phyloP scores from a whole-genome alignment of 2,888 invertebrate species.

The Yponomeuta sedellus region DNA sequence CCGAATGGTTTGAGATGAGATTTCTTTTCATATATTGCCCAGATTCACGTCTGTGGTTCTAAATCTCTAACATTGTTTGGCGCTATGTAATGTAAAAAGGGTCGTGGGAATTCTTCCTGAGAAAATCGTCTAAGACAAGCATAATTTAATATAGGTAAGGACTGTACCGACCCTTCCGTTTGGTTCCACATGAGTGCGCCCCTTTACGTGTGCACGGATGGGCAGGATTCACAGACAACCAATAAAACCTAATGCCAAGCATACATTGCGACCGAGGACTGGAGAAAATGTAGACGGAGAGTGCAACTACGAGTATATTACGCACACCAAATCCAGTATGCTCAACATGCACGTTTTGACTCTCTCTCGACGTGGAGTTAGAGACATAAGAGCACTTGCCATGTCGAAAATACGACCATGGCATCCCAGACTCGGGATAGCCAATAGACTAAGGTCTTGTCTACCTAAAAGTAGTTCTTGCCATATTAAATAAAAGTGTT shows the following conservation, averaged over 20 bases:
- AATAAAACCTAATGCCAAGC: slow-evolving; percentile 44
- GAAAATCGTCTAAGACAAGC: slow-evolving; percentile 34
- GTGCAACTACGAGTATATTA: no score
- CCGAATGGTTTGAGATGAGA: slow-evolving; percentile 5
- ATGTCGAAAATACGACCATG: no score
- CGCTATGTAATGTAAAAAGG: slow-evolving; percentile 6
- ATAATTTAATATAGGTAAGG: slow-evolving; percentile 40
- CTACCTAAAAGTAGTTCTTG: no score
- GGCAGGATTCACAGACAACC: slow-evolving; percentile 41
- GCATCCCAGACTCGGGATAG: no score
- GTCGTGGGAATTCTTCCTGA: slow-evolving; percentile 16
- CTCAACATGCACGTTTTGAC: no score
- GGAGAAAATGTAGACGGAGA: no score
- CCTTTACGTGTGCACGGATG: slow-evolving; percentile 37
- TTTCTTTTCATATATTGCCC: slow-evolving; percentile 3
- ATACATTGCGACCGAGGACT: slow-evolving; percentile 20
- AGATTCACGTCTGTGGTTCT: not conserved
- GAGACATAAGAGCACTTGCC: no score
- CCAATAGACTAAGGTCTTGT: no score
- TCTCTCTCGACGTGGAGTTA: no score
- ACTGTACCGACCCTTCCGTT: slow-evolving; percentile 46
- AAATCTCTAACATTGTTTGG: slow-evolving; percentile 6
- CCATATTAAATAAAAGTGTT: no score
- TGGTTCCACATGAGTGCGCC: slow-evolving; percentile 41
- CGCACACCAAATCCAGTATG: no score